phyloP scores from a whole-genome alignment of 2,113 vertebrate genomes.

The Microtus oregoni region DNA sequence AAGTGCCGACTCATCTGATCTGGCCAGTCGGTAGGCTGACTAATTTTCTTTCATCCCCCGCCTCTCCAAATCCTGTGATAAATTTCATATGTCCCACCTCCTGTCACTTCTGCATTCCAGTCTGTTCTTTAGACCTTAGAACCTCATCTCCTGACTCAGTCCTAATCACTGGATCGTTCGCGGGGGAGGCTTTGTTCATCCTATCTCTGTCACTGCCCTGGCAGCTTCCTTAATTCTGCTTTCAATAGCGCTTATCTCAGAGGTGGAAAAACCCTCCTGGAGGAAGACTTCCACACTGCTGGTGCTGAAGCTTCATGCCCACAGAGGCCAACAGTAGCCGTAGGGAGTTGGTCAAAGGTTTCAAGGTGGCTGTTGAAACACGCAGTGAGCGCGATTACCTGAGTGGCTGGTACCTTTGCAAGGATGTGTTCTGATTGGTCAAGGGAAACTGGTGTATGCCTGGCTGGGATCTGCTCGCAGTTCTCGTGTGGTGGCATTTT shows the following conservation, averaged over 20 bases:
- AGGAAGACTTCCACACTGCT: not conserved
- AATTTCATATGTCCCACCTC: slow-evolving; percentile 28
- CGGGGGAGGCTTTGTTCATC: slow-evolving; percentile 19
- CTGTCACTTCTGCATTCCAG: not conserved
- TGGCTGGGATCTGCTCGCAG: not conserved
- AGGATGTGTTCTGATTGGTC: not conserved
- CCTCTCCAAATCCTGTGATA: slow-evolving; percentile 48
- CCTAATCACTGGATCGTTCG: not conserved
- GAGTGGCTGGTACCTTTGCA: not conserved
- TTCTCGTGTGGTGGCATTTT: not conserved
- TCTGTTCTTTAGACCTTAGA: not conserved
- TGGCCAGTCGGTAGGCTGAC: not conserved
- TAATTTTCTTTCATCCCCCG: slow-evolving; percentile 34
- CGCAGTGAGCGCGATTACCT: not conserved
- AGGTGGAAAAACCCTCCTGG: not conserved
- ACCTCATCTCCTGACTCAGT: not conserved
- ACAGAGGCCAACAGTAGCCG: not conserved
- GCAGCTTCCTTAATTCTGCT: not conserved
- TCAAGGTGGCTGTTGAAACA: not conserved
- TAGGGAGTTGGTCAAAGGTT: not conserved
- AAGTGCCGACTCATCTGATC: slow-evolving; percentile 62
- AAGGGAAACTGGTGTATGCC: not conserved
- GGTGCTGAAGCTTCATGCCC: not conserved
- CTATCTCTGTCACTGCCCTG: not conserved
- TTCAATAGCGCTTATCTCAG: not conserved